phyloP scores from a whole-genome alignment of 2,113 vertebrate genomes.

The Cairina moschata region DNA sequence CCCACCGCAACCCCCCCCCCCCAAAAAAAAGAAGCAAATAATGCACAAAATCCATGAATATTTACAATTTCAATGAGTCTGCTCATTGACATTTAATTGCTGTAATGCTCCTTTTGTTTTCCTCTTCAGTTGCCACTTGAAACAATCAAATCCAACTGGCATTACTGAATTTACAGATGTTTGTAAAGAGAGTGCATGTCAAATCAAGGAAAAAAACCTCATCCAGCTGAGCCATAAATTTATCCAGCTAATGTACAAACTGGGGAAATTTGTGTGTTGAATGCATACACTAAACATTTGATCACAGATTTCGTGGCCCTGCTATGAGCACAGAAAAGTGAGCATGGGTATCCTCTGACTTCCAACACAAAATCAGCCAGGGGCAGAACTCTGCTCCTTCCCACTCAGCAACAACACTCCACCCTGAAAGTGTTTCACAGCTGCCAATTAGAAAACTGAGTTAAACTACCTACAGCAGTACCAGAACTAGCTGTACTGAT shows the following conservation, averaged over 20 bases:
- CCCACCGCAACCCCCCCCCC: not conserved
- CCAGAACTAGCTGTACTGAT: constrained; percentile 26
- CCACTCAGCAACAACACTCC: not conserved
- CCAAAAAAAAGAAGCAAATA: not conserved
- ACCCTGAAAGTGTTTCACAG: not conserved
- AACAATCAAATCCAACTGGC: not conserved
- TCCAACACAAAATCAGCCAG: not conserved
- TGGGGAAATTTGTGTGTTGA: not conserved
- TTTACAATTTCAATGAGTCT: not conserved
- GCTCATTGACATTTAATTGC: not conserved
- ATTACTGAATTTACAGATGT: constrained; percentile 5
- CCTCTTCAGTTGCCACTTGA: not conserved
- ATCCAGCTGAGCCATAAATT: not conserved
- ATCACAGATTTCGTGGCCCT: not conserved
- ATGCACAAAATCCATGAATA: not conserved
- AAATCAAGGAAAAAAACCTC: not conserved
- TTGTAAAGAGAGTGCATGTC: not conserved
- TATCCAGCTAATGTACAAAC: not conserved
- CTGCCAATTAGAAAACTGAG: not conserved
- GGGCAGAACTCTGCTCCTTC: not conserved
- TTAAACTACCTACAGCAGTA: not conserved
- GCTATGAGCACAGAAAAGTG: not conserved
- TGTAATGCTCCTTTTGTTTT: not conserved
- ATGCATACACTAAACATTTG: not conserved
- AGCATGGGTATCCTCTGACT: not conserved